Conservation (phyloP, 2,888 invertebrate species). For the Lycia hirtaria region DNA sequence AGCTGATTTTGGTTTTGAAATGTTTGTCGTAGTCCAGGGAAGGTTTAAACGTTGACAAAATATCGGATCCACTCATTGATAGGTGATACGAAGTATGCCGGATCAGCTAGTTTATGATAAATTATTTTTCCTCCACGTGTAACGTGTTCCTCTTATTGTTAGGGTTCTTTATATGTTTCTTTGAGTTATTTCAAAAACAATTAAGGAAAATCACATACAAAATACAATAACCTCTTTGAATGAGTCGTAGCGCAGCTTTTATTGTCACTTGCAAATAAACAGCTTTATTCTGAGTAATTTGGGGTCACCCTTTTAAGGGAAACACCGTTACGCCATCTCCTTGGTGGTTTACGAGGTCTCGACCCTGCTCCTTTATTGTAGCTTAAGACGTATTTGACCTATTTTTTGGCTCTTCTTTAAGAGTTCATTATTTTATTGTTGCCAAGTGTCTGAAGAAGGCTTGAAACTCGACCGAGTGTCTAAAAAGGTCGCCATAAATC, state of each 20-base stretch:
- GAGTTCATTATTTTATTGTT: slow-evolving; percentile 22
- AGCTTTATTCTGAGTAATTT: slow-evolving; percentile 42
- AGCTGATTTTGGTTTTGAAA: too few relatives aligned
- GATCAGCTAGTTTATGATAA: too few relatives aligned
- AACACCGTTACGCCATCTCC: slow-evolving; percentile 47
- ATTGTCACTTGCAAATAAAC: slow-evolving; percentile 42
- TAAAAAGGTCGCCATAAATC: slow-evolving; percentile 10
- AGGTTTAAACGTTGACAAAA: too few relatives aligned
- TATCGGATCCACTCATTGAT: too few relatives aligned
- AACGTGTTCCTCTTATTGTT: neutral
- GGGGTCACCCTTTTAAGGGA: slow-evolving; percentile 48
- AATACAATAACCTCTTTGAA: slow-evolving; percentile 30
- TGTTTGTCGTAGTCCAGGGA: too few relatives aligned
- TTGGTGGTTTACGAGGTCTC: slow-evolving; percentile 40
- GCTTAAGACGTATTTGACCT: slow-evolving; percentile 35
- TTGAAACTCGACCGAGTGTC: slow-evolving; percentile 7
- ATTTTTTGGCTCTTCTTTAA: slow-evolving; percentile 32
- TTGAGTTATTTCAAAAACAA: neutral
- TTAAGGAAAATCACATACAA: slow-evolving; percentile 8
- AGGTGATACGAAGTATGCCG: too few relatives aligned
- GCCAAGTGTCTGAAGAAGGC: slow-evolving; percentile 10
- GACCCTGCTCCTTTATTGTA: slow-evolving; percentile 27
- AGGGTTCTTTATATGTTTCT: neutral
- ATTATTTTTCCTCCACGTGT: neutral
- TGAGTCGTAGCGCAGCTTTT: slow-evolving; percentile 24